Base-by-base conservation (phyloP, 2,888 invertebrate species). In the Leptopterna dolabrata region DNA sequence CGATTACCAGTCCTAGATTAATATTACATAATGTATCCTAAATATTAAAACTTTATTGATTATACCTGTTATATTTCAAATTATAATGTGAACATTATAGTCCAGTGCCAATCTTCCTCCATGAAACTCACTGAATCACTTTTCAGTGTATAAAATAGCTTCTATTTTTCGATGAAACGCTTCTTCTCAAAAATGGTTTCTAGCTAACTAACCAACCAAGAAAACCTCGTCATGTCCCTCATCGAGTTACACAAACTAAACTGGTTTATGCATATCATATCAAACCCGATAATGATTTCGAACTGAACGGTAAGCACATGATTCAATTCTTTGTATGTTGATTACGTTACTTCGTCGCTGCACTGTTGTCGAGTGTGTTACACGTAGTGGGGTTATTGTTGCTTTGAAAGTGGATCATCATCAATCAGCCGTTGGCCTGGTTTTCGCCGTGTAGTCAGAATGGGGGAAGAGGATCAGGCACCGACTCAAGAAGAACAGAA, bases 401-500 rank as follows among this genome's bases (percentile, higher is more conserved):
- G n/a, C 63, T 63, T 63, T 24, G 3, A 47, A 47, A 47, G 16
- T 47, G 13, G 47, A 16, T 14, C 9, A 24, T 63, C 63, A 63
- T 63, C 24, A 63, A 41, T 73, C 30, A 41, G 30, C 36, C 73
- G 73, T 73, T 73, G 73, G n/a, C 73, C 30, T 36, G 30, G 2
- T 73, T 45, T 78, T 45, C 36, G 45, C 16, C 27, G 78, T 27
- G 24, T n/a, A 63, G 19, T 11, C 76, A 41, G 27, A 3, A 88
- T 88, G 88, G 88, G 85, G 3, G 87, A 88, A 63, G 76, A 86
- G 19, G 47, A 47, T 51, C 71, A 73, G 43, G 51, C 80, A 9
- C 87, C 86, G 13, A 41, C 81, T 19, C 30, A 55, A 29, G 87
- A 87, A 16, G 87, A 87, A 73, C 88, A 87, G 27, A 88, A 76